Base-by-base conservation (phyloP, 1,140 invertebrate species). In the Chionoecetes opilio region DNA sequence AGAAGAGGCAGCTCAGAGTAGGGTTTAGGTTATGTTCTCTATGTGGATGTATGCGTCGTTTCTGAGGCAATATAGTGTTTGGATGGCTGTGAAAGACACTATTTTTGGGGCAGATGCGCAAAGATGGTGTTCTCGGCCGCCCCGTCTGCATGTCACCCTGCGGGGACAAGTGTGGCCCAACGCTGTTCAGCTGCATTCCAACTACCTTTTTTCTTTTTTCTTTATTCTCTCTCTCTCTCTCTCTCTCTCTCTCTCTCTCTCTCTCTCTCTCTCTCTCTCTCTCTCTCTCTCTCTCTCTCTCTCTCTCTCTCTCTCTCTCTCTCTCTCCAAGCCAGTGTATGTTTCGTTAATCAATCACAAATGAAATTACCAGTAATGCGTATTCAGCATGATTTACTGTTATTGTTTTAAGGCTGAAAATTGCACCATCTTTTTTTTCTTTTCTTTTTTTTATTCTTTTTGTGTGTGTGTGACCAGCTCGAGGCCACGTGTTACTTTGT, bases 231-330 rank as follows among this genome's bases (percentile, higher is more conserved):
- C 34, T 88, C 86, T 88, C 86, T 88, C 86, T 34, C 86, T 34
- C 86, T 88, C 31, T 41, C 85, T 88, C 31, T 41, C 2, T 2
- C 34, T 34, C 29, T 29, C 82, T 85, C n/a, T 86, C 85, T 87
- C 85, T 87, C 85, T 37, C 35, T 89, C 87, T 89, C 87, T 89
- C 87, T 35, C 87, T 35, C 87, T 87, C n/a, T n/a, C 63, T n/a
- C 63, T 26, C 63, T 75, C 63, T 89, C 32, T 46, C 85, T 89
- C 32, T 46, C 85, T 87, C 85, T 87, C 85, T 87, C 85, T 87
- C 85, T 87, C 85, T 87, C 85, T 87, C 85, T 37, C 35, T 89
- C 87, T 89, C 87, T 38, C 87, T 21, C 87, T 21, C 87, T 9
- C 46, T 9, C 11, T 53, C 34, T 37, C 85, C 37, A 0, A 34